Evolutionary conservation across 2,888 invertebrate species (phyloP).

Genomic region (Limnephilus rhombicus): DNA sequence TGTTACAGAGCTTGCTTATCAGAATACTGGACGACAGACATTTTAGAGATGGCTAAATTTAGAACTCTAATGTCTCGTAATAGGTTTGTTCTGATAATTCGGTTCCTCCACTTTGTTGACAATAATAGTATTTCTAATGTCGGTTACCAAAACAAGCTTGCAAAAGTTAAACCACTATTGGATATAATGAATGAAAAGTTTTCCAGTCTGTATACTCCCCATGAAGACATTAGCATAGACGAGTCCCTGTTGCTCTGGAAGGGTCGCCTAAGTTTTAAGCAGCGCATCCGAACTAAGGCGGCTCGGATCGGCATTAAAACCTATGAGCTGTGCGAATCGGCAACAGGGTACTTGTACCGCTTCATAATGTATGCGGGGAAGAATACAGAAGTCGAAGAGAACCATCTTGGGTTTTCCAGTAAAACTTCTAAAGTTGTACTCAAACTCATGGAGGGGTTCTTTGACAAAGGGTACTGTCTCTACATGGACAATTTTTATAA

Average conservation of each 20-base stretch:
- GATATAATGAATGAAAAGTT: not conserved
- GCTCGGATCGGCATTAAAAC: not conserved
- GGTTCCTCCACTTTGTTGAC: not conserved
- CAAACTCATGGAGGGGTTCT: not conserved
- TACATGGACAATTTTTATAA: not conserved
- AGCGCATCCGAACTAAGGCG: not conserved
- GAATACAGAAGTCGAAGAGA: not conserved
- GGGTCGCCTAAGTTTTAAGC: not conserved
- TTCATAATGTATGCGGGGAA: not conserved
- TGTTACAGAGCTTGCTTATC: too few species aligned
- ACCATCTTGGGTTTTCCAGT: not conserved
- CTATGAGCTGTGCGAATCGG: not conserved
- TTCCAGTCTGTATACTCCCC: not conserved
- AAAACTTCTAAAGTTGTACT: not conserved
- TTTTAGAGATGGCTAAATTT: not conserved
- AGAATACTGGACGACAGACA: too few species aligned
- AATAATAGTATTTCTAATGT: not conserved
- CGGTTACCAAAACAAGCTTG: not conserved
- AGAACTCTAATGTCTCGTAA: not conserved
- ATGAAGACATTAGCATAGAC: not conserved
- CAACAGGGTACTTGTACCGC: not conserved
- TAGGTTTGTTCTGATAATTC: not conserved
- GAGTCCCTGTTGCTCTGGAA: conserved; percentile 4
- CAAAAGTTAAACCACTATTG: not conserved
- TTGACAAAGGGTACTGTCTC: not conserved